Base-by-base conservation (phyloP, 2,888 invertebrate species). In the Hydrotaea diabolus region DNA sequence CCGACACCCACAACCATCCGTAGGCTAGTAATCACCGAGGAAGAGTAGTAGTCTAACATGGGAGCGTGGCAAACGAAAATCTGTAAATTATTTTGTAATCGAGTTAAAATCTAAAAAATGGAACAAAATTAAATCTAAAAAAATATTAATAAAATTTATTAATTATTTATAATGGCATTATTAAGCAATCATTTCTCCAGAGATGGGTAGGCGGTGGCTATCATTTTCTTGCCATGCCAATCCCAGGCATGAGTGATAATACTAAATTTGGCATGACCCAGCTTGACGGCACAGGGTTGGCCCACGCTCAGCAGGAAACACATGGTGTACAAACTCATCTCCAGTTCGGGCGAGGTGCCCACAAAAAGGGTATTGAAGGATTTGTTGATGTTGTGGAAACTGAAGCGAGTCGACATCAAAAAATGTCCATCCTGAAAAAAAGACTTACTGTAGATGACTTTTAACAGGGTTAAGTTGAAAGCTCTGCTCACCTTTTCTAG, bases 1-100 rank as follows among this genome's bases (percentile, higher is more conserved):
- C 91, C 91, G 17, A 89, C 89, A 3, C 89, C 88, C 83, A 92
- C 92, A 23, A 90, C 91, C 59, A 91, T 92, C 73, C 81, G 90
- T 21, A 89, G 89, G 72, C 87, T 88, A 64, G 83, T 88, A 2
- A 69, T 46, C 21, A 64, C 0, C 15, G 9, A 66, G 21, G 71
- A 5, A 53, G 23, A 39, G 21, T 15, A 59, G 26, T 43, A 26
- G 49, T 43, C 69, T 21, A 69, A 19, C n/a, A n/a, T n/a, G 19
- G 36, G 15, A 5, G 39, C 31, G 66, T 21, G 43, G 43, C 66
- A 36, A 55, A 46, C 19, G 13, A 62, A 62, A 43, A 76, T 43
- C 62, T 80, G 79, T 80, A 80, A 31, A 75, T 64, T 74, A 71
- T 62, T 55, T 17, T 77, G 39, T 64, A 82, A 77, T 75, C 69